These are phyloP conservation scores for Hermaeophaga mercurialis DNA, from an alignment of 2,888 invertebrate genomes.

Conservation along the genomic window DNA sequence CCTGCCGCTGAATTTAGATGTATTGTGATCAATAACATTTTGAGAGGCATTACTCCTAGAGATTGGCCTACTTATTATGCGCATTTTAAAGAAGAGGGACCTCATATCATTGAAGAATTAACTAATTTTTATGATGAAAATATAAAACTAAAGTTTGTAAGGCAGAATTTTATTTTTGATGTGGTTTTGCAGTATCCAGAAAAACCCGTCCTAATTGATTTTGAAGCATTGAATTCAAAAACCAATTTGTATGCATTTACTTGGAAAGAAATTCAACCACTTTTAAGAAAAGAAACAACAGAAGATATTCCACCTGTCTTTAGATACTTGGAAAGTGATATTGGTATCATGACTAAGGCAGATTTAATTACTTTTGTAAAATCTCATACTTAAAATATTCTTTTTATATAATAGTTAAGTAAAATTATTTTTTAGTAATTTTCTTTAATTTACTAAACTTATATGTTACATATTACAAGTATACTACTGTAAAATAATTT, in stretches of 20 bases:
- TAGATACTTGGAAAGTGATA: slow-evolving; percentile 52
- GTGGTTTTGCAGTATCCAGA: slow-evolving; percentile 50
- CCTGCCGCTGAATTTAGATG: slow-evolving; percentile 55
- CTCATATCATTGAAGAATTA: slow-evolving; percentile 47
- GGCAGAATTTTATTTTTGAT: slow-evolving; percentile 51
- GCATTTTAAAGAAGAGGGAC: slow-evolving; percentile 52
- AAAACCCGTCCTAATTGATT: slow-evolving; percentile 48
- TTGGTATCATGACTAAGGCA: slow-evolving; percentile 50
- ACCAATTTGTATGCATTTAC: slow-evolving; percentile 53
- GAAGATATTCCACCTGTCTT: slow-evolving; percentile 53
- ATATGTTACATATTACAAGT: too few relatives aligned
- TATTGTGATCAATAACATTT: slow-evolving; percentile 52
- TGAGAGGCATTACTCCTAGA: slow-evolving; percentile 53
- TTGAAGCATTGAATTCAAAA: slow-evolving; percentile 51
- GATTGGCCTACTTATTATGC: slow-evolving; percentile 56
- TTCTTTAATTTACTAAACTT: too few relatives aligned
- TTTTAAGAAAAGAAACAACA: slow-evolving; percentile 47
- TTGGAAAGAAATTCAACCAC: slow-evolving; percentile 53
- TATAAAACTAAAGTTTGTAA: slow-evolving; percentile 46
- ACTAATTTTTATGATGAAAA: slow-evolving; percentile 48
- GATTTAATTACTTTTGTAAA: slow-evolving; percentile 33
- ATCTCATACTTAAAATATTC: slow-evolving; percentile 5
- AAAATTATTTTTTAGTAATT: too few relatives aligned
- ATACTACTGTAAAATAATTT: too few relatives aligned
- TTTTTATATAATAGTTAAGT: not conserved